Conservation (phyloP, 2,797 vertebrate species). For the Poeciliopsis gracilis region DNA sequence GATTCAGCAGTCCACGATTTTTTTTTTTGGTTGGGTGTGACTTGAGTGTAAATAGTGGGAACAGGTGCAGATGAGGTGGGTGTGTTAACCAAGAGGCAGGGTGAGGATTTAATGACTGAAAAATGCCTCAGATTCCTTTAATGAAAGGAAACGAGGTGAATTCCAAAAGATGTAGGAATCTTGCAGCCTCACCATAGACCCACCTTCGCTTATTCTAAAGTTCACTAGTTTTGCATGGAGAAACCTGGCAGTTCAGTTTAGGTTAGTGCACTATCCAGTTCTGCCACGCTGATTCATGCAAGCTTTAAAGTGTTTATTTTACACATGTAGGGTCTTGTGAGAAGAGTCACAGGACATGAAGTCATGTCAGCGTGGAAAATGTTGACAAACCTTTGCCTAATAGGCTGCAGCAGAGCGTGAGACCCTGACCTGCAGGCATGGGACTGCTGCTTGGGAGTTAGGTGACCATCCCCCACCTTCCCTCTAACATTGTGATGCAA, state of each 20-base stretch:
- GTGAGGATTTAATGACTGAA: conserved; percentile 3
- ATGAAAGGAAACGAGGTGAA: background rate
- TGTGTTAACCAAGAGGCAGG: background rate
- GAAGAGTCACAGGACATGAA: conserved; percentile 1
- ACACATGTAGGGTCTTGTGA: background rate
- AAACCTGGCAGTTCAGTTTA: background rate
- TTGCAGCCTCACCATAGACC: background rate
- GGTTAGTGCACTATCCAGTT: background rate
- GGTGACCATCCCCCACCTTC: background rate
- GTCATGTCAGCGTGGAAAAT: conserved; percentile 2
- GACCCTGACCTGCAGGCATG: background rate
- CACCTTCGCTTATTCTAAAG: background rate
- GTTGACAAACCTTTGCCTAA: background rate
- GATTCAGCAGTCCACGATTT: background rate
- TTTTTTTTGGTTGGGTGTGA: background rate
- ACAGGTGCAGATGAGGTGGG: background rate
- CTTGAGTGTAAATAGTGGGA: background rate
- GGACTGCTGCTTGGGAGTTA: background rate
- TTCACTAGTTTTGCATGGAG: background rate
- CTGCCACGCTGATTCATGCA: background rate
- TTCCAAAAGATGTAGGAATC: background rate
- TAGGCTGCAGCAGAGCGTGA: background rate
- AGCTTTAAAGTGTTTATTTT: background rate
- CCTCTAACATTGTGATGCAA: background rate
- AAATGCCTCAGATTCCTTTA: conserved; percentile 5